phyloP scores from a whole-genome alignment of 2,797 vertebrate species.

The Neoniphon sammara region DNA sequence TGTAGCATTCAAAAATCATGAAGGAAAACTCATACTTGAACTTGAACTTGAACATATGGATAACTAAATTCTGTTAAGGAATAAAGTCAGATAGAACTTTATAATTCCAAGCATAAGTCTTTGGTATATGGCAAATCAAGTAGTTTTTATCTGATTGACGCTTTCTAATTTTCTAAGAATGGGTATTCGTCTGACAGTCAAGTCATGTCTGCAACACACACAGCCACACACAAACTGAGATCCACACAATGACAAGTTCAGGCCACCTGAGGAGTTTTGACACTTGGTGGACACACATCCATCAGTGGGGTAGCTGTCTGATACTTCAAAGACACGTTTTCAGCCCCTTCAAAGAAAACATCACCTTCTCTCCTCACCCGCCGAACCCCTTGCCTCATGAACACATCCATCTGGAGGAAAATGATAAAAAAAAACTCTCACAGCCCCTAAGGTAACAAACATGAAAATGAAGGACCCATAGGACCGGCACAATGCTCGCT shows the following conservation, averaged over 20 bases:
- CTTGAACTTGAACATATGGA: no score
- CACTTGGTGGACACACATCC: conserved; percentile 22
- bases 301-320: conserved; percentile 18
- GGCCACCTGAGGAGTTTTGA: conserved; percentile 27
- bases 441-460: conserved; percentile 2
- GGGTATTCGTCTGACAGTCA: background rate
- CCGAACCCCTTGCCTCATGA: conserved; percentile 45
- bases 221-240: background rate
- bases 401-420: conserved; percentile 47
- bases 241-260: conserved; percentile 5
- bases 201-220: background rate
- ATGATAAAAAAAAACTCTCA: conserved; percentile 39
- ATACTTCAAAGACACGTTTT: conserved; percentile 54
- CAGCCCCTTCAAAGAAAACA: conserved; percentile 25
- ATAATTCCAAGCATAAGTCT: no score
- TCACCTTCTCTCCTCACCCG: conserved; percentile 22
- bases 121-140: no score
- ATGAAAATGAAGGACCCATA: conserved; percentile 23
- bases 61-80: no score
- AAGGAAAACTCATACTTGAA: no score
- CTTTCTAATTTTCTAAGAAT: no score
- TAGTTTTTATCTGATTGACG: no score
- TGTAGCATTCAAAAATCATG: no score
- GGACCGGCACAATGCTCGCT: conserved; percentile 43
- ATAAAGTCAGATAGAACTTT: no score